These are phyloP conservation scores for Leucoraja ocellata DNA, from an alignment of 2,797 vertebrate species.

Conservation along the genomic window DNA sequence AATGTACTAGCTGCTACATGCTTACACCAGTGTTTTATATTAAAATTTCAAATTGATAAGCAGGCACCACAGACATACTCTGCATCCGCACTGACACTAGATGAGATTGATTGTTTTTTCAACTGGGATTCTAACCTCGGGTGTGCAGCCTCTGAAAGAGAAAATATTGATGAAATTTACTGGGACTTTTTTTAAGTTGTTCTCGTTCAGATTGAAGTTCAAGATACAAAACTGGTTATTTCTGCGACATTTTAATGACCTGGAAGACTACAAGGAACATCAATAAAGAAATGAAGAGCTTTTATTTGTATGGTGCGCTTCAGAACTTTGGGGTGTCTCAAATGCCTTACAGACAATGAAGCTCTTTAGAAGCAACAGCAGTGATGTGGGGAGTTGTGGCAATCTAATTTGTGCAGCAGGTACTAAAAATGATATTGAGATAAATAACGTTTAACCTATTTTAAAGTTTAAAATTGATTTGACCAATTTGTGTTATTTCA, in stretches of 20 bases:
- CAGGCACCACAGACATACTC: not conserved
- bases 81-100: not conserved
- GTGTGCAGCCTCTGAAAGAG: not conserved
- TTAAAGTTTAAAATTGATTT: not conserved
- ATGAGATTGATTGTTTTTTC: not conserved
- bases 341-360: not conserved
- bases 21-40: slow-evolving; percentile 8
- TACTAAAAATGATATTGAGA: not conserved
- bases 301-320: not conserved
- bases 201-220: not conserved
- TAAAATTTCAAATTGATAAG: slow-evolving; percentile 7
- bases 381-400: not conserved
- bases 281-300: not conserved
- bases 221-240: not conserved
- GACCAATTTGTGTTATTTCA: not conserved
- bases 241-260: not conserved
- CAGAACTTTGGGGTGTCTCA: not conserved
- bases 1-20: not conserved
- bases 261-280: not conserved
- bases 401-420: not conserved
- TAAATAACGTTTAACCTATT: not conserved
- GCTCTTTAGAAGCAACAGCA: not conserved
- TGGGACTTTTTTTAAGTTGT: not conserved
- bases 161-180: not conserved
- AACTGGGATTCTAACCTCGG: not conserved